Evolutionary conservation across 2,113 vertebrate genomes (phyloP), one percentile per base, ranked within the genome.

Genomic region (Notothenia rossii): DNA sequence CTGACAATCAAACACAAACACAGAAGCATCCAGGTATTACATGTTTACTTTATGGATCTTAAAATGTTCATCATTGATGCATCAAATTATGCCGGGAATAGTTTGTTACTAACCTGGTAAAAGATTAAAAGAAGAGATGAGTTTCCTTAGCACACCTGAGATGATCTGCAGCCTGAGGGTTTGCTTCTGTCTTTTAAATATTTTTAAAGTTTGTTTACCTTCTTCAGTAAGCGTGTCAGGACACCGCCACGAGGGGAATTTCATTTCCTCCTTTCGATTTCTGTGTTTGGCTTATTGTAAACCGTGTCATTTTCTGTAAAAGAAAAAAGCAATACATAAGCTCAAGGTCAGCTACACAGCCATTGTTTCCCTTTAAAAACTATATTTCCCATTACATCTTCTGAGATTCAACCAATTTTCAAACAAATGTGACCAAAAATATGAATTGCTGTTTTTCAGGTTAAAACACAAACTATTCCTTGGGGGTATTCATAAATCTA

Each of bases 211-310:
- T 67, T 60, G 2, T 45, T 6, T 73, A 33, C 36, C 7, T 40
- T 40, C 7, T 40, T 58, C 1, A 2, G 8, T 2, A 22, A 2
- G 1, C n/a, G 17, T 25, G 2, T 1, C 7, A 0, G 0, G 12
- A 5, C 4, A 18, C 10, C 12, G 6, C 59, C 59, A 45, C 0
- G 0, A 18, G n/a, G 66, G 61, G 7, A 40, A 7, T 51, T 66
- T 36, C 67, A 14, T 4, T 8, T 20, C 1, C 1, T 62, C 0
- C 20, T 71, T 82, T 69, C 5, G 2, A 4, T 22, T 62, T 62
- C 1, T 7, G 12, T 15, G 0, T 66, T 9, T 0, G 29, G 15
- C 17, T 69, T 69, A 14, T 11, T 46, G 3, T 77, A 61, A 59
- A 68, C 8, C 0, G 4, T 2, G 5, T 17, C 22, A 36, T 7